Conservation (phyloP, 2,797 vertebrate genomes). For the Fringilla coelebs region DNA sequence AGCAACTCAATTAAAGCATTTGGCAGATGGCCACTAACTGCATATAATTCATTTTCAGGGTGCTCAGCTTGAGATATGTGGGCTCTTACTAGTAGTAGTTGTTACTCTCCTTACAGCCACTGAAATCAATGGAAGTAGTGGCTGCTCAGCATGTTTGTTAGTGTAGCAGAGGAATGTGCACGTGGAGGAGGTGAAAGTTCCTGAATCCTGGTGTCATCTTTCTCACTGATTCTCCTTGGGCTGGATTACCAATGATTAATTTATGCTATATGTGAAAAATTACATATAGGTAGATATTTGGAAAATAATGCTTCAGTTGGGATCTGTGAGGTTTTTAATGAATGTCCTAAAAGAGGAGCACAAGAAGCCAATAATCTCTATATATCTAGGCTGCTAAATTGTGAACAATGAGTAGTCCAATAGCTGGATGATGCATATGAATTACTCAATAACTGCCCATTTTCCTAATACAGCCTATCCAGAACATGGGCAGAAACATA, state of each 20-base stretch:
- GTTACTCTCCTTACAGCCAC: slow-evolving; percentile 36
- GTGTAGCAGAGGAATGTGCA: neutral
- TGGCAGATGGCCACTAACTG: slow-evolving; percentile 62
- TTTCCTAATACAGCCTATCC: neutral
- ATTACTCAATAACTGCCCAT: neutral
- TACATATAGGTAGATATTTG: neutral
- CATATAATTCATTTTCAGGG: slow-evolving; percentile 66
- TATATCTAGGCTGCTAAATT: neutral
- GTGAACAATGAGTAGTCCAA: neutral
- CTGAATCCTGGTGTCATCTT: neutral
- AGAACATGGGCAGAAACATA: neutral
- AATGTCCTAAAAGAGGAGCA: neutral
- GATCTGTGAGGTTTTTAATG: neutral
- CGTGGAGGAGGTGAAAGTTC: neutral
- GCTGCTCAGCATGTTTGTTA: slow-evolving; percentile 13
- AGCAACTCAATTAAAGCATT: slow-evolving; percentile 67
- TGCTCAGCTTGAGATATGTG: slow-evolving; percentile 59
- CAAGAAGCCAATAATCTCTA: neutral
- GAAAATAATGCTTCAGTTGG: neutral
- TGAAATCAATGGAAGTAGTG: slow-evolving; percentile 31
- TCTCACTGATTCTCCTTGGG: neutral
- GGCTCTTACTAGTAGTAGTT: slow-evolving; percentile 51
- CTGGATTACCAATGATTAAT: neutral
- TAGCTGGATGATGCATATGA: neutral
- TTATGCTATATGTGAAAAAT: neutral